Conservation (phyloP, 92 coral and sea anemone genomes). For the Phenganax stokvisi region DNA sequence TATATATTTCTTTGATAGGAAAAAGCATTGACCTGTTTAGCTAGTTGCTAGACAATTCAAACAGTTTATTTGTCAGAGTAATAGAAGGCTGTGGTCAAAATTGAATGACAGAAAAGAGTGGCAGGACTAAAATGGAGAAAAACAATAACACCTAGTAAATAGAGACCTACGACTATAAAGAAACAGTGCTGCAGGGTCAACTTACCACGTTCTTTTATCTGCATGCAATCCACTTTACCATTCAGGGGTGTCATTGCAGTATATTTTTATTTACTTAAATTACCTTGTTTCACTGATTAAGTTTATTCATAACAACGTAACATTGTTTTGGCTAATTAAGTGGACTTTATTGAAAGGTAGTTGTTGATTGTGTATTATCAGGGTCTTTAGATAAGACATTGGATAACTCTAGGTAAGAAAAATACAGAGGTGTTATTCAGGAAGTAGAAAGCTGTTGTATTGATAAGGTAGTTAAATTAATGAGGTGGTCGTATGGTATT, state of each 20-base stretch:
- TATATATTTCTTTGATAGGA: slow-evolving; percentile 35
- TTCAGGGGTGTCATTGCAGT: not conserved
- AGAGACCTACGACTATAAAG: not conserved
- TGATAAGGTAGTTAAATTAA: no score
- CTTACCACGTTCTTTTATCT: not conserved
- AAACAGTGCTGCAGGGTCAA: not conserved
- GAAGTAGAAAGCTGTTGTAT: no score
- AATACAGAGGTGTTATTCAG: no score
- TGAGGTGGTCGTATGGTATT: no score
- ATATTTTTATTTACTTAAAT: no score
- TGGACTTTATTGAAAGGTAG: no score
- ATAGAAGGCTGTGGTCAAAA: not conserved
- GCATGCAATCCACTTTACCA: not conserved
- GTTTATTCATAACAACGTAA: no score
- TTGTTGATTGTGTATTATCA: no score
- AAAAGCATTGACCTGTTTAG: slow-evolving; percentile 21
- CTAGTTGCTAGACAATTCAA: slow-evolving; percentile 36
- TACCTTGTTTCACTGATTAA: no score
- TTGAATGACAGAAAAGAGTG: slow-evolving; percentile 29
- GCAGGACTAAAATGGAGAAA: slow-evolving; percentile 35
- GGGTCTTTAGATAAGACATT: no score
- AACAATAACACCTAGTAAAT: not conserved
- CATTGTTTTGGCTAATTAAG: no score
- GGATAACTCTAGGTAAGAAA: no score
- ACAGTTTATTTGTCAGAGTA: slow-evolving; percentile 41